A percentile compares a stretch with the other conserved stretches of the same genome.
phyloP scores from a whole-genome alignment of 2,113 vertebrate genomes.

The Eira barbara region DNA sequence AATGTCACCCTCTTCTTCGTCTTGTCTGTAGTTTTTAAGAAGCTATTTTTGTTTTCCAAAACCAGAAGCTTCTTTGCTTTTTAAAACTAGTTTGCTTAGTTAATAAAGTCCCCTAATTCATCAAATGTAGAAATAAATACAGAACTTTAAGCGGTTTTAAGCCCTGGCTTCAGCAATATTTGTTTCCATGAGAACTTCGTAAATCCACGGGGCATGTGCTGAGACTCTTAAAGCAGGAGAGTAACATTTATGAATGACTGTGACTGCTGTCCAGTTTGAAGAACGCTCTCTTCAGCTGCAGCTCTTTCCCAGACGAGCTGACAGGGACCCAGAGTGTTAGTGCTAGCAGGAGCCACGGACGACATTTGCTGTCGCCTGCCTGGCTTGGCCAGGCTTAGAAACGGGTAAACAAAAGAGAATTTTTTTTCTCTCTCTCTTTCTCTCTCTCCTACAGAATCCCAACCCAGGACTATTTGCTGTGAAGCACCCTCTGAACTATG shows the following conservation, averaged over 20 bases:
- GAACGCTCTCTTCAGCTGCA: not conserved
- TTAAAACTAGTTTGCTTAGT: constrained; percentile 48
- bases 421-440: not conserved
- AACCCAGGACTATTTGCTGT: constrained; percentile 86
- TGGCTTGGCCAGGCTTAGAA: not conserved
- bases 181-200: not conserved
- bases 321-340: not conserved
- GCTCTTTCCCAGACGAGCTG: not conserved
- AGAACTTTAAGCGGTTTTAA: not conserved
- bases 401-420: not conserved
- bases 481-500: constrained; percentile 84
- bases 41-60: constrained; percentile 33
- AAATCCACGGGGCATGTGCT: not conserved
- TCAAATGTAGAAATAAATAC: constrained; percentile 28
- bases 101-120: not conserved
- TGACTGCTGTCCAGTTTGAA: not conserved
- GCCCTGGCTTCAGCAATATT: not conserved
- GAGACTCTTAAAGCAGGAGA: not conserved
- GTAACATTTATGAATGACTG: not conserved
- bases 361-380: not conserved
- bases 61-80: constrained; percentile 38
- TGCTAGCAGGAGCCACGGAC: not conserved
- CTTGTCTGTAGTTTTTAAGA: constrained; percentile 10
- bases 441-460: constrained; percentile 87
- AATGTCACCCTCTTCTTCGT: constrained; percentile 47